Conservation (phyloP, 2,888 invertebrate species). For the Spisula subtruncata region DNA sequence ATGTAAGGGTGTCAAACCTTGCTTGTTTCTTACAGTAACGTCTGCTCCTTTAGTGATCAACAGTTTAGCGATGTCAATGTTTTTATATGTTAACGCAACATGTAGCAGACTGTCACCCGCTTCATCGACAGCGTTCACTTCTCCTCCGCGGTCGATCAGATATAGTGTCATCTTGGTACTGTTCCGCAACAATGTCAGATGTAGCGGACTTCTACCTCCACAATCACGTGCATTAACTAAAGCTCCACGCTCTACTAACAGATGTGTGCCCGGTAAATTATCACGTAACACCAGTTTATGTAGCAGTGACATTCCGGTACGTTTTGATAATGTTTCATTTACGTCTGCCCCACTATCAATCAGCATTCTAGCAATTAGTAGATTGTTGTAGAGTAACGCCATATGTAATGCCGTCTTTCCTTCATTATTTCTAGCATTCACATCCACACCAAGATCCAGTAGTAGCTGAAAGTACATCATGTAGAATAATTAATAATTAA, state of each 20-base stretch:
- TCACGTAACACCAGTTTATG: conserved; percentile 80
- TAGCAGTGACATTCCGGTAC: conserved; percentile 77
- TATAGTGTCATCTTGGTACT: conserved; percentile 75
- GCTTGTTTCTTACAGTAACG: conserved; percentile 76
- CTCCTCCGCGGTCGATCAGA: conserved; percentile 76
- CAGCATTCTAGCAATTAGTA: conserved; percentile 76
- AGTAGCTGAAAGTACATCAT: conserved; percentile 65
- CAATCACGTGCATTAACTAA: conserved; percentile 76
- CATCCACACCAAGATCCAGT: conserved; percentile 78
- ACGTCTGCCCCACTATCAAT: conserved; percentile 81
- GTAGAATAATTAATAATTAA: background rate
- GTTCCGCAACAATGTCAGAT: conserved; percentile 77
- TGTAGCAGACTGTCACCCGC: conserved; percentile 75
- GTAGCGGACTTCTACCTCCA: conserved; percentile 78
- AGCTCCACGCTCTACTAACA: conserved; percentile 79
- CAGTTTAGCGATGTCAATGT: conserved; percentile 76
- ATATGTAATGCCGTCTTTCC: conserved; percentile 77
- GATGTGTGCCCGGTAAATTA: conserved; percentile 73
- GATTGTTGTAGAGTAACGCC: conserved; percentile 78
- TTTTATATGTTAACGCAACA: conserved; percentile 75
- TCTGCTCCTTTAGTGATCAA: conserved; percentile 77
- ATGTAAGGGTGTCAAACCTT: conserved; percentile 80
- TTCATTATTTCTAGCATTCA: conserved; percentile 80
- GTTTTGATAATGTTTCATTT: conserved; percentile 77
- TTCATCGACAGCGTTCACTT: conserved; percentile 76